phyloP scores from a whole-genome alignment of 2,113 vertebrate genomes.

The Castor canadensis region DNA sequence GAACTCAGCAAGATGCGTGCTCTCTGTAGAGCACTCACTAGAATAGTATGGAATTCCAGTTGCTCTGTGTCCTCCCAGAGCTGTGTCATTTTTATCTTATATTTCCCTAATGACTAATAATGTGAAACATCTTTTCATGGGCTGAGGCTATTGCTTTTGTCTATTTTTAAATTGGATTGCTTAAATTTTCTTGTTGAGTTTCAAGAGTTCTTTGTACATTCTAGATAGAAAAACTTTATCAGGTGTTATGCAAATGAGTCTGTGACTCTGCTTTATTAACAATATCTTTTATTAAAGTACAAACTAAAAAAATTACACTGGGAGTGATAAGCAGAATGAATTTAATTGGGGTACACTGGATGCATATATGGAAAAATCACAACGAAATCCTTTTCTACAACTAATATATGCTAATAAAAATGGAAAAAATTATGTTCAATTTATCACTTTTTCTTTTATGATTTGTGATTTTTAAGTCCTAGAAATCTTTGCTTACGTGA shows the following conservation, averaged over 20 bases:
- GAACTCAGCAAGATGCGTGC: too few relatives aligned
- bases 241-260: neutral
- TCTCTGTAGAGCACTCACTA: neutral
- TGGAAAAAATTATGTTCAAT: neutral
- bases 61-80: neutral
- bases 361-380: too few relatives aligned
- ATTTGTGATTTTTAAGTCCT: neutral
- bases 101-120: neutral
- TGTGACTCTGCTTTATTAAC: neutral
- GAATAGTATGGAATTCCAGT: too few relatives aligned
- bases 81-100: neutral
- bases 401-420: too few relatives aligned
- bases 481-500: neutral
- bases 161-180: neutral
- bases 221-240: neutral
- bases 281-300: neutral
- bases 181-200: neutral
- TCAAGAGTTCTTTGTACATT: neutral
- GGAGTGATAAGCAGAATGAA: too few relatives aligned
- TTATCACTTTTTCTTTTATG: slow-evolving; percentile 18
- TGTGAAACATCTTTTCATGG: neutral
- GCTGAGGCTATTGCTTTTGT: neutral
- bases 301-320: slow-evolving; percentile 26
- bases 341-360: too few relatives aligned
- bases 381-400: too few relatives aligned